A percentile compares a stretch with the other conserved stretches of the same genome.
These are phyloP conservation scores for Erinaceus europaeus DNA, from an alignment of 2,113 vertebrate genomes.

Conservation along the genomic window DNA sequence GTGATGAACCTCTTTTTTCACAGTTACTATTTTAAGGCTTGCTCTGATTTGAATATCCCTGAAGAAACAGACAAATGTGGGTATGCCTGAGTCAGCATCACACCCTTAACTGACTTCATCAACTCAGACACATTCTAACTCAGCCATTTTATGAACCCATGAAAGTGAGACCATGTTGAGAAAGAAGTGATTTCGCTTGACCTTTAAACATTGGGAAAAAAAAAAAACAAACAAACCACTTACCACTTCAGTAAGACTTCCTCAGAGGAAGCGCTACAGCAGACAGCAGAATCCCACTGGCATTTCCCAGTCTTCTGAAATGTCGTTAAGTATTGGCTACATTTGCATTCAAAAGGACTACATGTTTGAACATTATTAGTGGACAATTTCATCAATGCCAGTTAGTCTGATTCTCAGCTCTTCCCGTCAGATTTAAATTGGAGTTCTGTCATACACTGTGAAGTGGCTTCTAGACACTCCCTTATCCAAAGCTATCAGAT, in stretches of 20 bases:
- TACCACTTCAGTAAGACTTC: conserved; percentile 32
- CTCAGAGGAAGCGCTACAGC: conserved; percentile 41
- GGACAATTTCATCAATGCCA: not conserved
- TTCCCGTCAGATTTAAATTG: not conserved
- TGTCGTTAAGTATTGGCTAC: conserved; percentile 39
- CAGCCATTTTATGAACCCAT: conserved; percentile 68
- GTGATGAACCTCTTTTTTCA: conserved; percentile 58
- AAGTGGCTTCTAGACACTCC: not conserved
- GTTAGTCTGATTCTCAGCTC: not conserved
- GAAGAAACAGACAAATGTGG: conserved; percentile 77
- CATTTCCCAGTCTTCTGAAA: conserved; percentile 37
- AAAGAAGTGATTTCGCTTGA: conserved; percentile 57
- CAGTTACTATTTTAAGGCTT: conserved; percentile 74
- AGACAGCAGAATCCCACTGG: not conserved
- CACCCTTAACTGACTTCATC: conserved; percentile 74
- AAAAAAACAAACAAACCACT: no score
- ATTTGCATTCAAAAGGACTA: not conserved
- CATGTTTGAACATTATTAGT: not conserved
- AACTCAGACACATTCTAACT: conserved; percentile 74
- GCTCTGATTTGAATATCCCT: conserved; percentile 79
- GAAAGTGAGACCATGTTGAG: conserved; percentile 58
- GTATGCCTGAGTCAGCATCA: conserved; percentile 79
- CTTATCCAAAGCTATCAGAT: not conserved
- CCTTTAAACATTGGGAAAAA: conserved; percentile 55
- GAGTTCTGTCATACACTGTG: not conserved